Evolutionary conservation across 2,797 vertebrate species (phyloP).

Genomic region (Dipus sagitta): DNA sequence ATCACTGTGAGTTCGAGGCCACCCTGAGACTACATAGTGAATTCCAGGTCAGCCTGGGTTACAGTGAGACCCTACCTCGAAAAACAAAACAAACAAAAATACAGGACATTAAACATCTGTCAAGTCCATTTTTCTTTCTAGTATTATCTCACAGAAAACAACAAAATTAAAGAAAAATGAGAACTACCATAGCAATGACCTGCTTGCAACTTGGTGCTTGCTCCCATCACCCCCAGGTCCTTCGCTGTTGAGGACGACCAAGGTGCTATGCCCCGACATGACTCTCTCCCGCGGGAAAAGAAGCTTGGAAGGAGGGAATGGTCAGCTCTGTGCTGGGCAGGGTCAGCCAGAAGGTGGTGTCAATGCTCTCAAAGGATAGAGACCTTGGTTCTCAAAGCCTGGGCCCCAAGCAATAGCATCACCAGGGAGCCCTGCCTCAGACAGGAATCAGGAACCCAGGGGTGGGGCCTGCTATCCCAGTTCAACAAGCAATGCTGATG

Average conservation of each 20-base stretch:
- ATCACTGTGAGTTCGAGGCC: no score
- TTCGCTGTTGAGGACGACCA: background rate
- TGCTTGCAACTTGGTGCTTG: background rate
- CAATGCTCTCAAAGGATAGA: background rate
- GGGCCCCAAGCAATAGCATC: background rate
- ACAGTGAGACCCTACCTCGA: no score
- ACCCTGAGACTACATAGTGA: no score
- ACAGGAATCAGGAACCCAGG: rapidly evolving
- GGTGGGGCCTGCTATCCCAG: rapidly evolving
- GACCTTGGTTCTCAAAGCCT: background rate
- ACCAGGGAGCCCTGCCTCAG: background rate
- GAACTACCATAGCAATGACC: background rate
- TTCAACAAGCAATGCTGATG: background rate
- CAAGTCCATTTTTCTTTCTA: background rate
- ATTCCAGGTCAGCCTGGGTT: no score
- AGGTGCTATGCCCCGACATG: rapidly evolving
- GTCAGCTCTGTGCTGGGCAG: background rate
- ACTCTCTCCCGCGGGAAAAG: background rate
- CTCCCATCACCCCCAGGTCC: background rate
- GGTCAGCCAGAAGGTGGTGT: background rate
- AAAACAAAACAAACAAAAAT: background rate
- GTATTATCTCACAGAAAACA: background rate
- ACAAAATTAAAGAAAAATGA: background rate
- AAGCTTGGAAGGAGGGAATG: background rate
- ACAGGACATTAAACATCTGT: background rate